Base-by-base conservation (phyloP, 2,797 vertebrate genomes). In the Premnoplex brunnescens region DNA sequence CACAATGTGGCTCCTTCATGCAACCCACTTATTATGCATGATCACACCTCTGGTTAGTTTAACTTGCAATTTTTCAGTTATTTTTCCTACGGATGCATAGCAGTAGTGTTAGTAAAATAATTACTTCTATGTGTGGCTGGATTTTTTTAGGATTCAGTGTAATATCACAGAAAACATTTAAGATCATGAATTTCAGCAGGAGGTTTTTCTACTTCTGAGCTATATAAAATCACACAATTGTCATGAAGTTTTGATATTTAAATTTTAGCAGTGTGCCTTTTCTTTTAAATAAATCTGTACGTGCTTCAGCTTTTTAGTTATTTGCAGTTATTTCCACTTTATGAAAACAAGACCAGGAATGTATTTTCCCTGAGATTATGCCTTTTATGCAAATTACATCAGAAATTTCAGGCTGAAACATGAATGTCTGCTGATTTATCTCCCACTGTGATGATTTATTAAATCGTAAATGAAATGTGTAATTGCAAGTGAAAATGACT, bases 401-500 rank as follows among this genome's bases (percentile, higher is more conserved):
- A 96, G 90, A 93, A 96, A 76, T 96, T 93, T 94, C 55, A 68
- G 26, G 24, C 46, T 74, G 54, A 87, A 55, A 59, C 85, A 95
- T 95, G 76, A 93, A 59, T 55, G 39, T 88, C 75, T 89, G 28
- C 85, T 91, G 86, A 72, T 94, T 90, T 93, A 69, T 93, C 95
- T 94, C 88, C 85, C 55, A 88, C 69, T 86, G 89, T 67, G 73
- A 80, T 68, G 85, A 92, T 91, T 96, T 95, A 84, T 87, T 75
- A 92, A 60, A 78, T 36, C 37, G 34, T 95, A 89, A 92, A 80
- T 89, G 52, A 96, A 97, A 97, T 82, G 75, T 91, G 90, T 88
- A 93, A 91, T 95, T 96, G 77, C 71, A 78, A 96, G 79, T 93
- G 75, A 93, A 96, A 90, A n/a, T 87, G 51, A 94, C 55, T 96